Evolutionary conservation across 2,113 vertebrate species (phyloP).

Genomic region (Cepphus grylle): DNA sequence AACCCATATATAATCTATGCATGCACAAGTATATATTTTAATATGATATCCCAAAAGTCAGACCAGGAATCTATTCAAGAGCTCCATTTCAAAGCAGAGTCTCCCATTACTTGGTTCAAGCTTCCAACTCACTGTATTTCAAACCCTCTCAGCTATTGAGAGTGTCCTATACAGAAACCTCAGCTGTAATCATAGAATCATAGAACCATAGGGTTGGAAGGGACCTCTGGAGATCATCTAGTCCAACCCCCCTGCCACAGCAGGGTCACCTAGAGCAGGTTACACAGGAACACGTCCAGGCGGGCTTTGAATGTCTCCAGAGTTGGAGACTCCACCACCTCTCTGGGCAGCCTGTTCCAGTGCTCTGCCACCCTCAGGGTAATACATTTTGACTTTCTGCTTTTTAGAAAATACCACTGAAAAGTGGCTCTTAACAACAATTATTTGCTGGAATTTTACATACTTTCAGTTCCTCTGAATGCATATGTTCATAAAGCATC

Average conservation of each 20-base stretch:
- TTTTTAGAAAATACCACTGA: neutral
- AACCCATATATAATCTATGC: neutral
- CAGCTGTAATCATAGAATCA: no score
- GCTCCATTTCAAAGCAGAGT: neutral
- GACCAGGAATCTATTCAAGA: neutral
- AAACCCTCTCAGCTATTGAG: neutral
- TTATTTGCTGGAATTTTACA: neutral
- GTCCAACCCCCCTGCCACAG: no score
- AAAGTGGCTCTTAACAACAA: neutral
- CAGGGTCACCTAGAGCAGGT: no score
- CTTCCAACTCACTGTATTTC: neutral
- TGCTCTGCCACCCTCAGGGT: no score
- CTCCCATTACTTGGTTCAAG: neutral
- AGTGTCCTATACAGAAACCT: neutral
- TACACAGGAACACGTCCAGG: no score
- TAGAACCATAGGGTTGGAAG: no score
- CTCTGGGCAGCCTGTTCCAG: no score
- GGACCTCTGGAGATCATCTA: no score
- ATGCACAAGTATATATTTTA: neutral
- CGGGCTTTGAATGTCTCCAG: no score
- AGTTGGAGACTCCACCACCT: no score
- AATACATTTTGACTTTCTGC: neutral
- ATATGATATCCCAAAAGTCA: neutral
- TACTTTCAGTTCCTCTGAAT: neutral
- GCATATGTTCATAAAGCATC: neutral